Evolutionary conservation across 30 jellyfish, hydroid and myxozoan species (phyloP).

Genomic region (Turritopsis dohrnii): DNA sequence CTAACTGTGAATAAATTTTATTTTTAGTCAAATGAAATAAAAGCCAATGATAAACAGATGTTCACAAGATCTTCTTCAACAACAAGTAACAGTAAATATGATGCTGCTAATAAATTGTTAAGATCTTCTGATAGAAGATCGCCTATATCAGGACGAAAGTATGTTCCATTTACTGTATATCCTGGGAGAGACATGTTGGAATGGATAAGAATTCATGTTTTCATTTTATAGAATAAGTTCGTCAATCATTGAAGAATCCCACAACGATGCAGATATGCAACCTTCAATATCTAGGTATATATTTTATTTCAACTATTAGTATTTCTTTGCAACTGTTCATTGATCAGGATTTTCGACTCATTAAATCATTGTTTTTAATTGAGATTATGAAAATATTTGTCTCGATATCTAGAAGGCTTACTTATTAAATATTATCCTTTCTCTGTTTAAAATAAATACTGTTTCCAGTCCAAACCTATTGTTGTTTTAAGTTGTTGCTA

Average conservation of each 20-base stretch:
- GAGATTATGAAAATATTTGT: not conserved
- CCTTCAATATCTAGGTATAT: not conserved
- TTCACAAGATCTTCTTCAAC: constrained; percentile 17
- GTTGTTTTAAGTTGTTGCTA: not conserved
- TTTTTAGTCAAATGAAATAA: not conserved
- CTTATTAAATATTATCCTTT: no score
- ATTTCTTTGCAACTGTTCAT: no score
- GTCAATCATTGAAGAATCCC: not conserved
- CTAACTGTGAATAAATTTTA: not conserved
- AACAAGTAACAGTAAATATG: constrained; percentile 14
- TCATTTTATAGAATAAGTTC: not conserved
- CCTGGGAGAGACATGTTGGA: no score
- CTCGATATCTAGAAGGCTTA: not conserved
- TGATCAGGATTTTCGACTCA: no score
- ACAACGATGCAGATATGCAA: not conserved
- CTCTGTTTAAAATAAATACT: not conserved
- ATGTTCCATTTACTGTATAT: not conserved
- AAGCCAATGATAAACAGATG: not conserved
- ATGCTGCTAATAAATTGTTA: constrained; percentile 5
- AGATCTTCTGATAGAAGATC: constrained; percentile 19
- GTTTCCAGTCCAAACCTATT: not conserved
- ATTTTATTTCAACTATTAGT: not conserved
- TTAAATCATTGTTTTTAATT: not conserved
- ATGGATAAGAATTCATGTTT: no score
- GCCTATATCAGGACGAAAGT: constrained; percentile 7